Base-by-base conservation (phyloP, 2,888 invertebrate species). In the Trachelus troglodyta region DNA sequence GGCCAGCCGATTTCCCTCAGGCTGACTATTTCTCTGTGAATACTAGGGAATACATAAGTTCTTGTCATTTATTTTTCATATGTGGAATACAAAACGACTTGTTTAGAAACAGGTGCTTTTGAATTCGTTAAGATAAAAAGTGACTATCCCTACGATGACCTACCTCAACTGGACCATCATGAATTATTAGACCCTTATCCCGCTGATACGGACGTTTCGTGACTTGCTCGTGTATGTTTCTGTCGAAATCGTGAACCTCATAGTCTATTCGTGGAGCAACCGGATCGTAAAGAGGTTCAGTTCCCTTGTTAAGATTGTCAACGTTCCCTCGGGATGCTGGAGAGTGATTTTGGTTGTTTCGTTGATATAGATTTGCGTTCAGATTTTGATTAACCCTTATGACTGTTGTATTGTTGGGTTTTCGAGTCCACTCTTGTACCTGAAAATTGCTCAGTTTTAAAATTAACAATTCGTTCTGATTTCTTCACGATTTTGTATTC, bases 161-260 rank as follows among this genome's bases (percentile, higher is more conserved):
- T 30, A 69, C 69, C 69, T 69, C 69, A 23, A 30, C 33, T 33
- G 69, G 30, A 69, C 69, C 69, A 33, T 69, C 69, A 11, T 69
- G 33, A 69, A 6, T 40, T 40, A 40, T 40, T 40, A 15, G 40
- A 40, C 15, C 33, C 4, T 69, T 69, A 69, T 69, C 69, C 6
- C 30, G 30, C 69, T 30, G 30, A 69, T 69, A 69, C 4, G 30
- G 69, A 69, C 30, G 69, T 15, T 33, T 69, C 11, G 69, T 37
- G 73, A 75, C 35, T 37, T 35, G 81, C 90, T 90, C 30, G 89
- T 73, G 75, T 77, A 74, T n/a, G 75, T 40, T 40, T 6, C 40
- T 90, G 76, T 91, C 91, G 79, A 91, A 91, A 78, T 91, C 91
- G 83, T 91, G 91, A 34, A 89, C 88, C 80, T 91, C 91, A 83